Evolutionary conservation across 2,113 vertebrate genomes (phyloP).

Genomic region (Lepus americanus): DNA sequence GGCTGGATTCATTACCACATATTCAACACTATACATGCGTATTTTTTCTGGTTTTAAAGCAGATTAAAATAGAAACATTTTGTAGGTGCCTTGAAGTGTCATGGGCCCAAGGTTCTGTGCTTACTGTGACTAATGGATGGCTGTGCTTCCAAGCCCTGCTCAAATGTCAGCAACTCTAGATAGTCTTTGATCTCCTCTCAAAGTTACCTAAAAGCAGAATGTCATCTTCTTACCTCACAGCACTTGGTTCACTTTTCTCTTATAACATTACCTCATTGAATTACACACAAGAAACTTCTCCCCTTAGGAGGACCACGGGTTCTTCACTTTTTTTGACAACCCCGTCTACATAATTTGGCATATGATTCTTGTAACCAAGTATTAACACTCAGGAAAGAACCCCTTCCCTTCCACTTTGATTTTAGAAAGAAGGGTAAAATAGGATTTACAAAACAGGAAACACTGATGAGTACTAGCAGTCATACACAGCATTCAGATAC

Average conservation of each 20-base stretch:
- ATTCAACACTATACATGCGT: not conserved
- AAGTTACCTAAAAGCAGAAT: constrained; percentile 4
- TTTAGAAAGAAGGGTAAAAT: constrained; percentile 44
- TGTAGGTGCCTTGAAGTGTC: not conserved
- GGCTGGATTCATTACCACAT: not conserved
- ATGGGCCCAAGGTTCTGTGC: not conserved
- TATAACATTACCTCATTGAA: not conserved
- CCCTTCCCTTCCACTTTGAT: not conserved
- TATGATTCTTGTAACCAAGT: not conserved
- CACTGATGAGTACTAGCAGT: constrained; percentile 46
- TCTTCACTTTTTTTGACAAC: not conserved
- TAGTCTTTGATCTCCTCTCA: constrained; percentile 26
- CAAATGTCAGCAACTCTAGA: not conserved
- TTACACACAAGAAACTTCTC: constrained; percentile 14
- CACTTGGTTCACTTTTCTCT: constrained; percentile 39
- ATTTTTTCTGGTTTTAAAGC: constrained; percentile 45
- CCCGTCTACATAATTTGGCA: constrained; percentile 16
- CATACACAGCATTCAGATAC: constrained; percentile 11
- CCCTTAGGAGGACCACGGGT: not conserved
- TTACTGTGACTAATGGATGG: not conserved
- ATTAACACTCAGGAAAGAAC: not conserved
- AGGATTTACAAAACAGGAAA: constrained; percentile 30
- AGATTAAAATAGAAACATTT: constrained; percentile 39
- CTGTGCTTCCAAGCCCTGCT: not conserved
- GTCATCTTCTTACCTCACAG: not conserved